Base-by-base conservation (phyloP, 2,888 invertebrate genomes). In the Melieria omissa region DNA sequence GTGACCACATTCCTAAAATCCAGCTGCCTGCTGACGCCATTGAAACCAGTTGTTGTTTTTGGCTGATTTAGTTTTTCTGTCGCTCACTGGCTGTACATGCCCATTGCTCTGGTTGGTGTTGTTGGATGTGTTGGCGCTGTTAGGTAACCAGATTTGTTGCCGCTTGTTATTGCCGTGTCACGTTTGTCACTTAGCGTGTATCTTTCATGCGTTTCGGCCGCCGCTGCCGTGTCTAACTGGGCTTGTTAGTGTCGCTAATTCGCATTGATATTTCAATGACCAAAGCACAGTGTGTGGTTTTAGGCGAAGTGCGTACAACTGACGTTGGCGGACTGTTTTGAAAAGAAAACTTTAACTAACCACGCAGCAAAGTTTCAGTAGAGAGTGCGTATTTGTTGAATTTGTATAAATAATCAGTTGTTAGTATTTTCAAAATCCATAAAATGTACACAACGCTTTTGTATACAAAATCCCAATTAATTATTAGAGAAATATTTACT, bases 161-260 rank as follows among this genome's bases (percentile, higher is more conserved):
- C 47, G 16, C 16, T 63, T 47, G 44, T 14, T 29, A 16, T 16
- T 58, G n/a, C 58, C 45, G 62, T 69, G 69, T 69, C 63, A 69
- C 63, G 69, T 69, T 69, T 54, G 55, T 62, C 69, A 69, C 57
- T 63, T 76, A 70, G 52, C 14, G 72, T 52, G 52, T 8, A 52
- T 52, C 52, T 52, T 52, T 52, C 72, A 76, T 76, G 75, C 52
- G 67, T 41, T 41, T 12, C n/a, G 52, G n/a, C 14, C 74, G 71
- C 73, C 75, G 70, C 68, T 76, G 70, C 71, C 65, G 73, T 70
- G 71, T 67, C 72, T 76, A 76, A 74, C 75, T 74, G 73, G 74
- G 74, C 75, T 74, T 74, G 75, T 76, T 74, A 76, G 74, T 76
- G 74, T 74, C 75, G 57, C 45, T 61, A 41, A 61, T 61, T 42